Percentiles rank a stretch among this genome's conserved stretches.
phyloP scores from a whole-genome alignment of 35 echinoderm and acorn worm genomes.

The Eucidaris tribuloides region DNA sequence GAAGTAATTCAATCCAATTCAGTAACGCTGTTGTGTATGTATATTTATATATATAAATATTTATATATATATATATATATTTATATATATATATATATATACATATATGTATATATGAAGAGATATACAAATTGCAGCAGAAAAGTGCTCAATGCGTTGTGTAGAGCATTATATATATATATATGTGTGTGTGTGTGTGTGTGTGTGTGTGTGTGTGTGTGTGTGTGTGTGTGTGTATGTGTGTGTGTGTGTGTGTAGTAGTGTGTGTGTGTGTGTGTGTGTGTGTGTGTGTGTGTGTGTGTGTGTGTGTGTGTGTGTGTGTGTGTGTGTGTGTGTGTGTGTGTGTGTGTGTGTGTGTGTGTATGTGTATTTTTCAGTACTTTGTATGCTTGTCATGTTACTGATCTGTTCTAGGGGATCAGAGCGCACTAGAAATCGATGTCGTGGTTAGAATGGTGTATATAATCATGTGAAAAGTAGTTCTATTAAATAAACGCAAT shows the following conservation, averaged over 20 bases:
- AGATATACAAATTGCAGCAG: not conserved
- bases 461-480: too few species aligned
- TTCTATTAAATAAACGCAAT: too few species aligned
- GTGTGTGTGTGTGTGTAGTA: too few species aligned
- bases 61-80: not conserved
- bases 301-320: not conserved
- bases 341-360: not conserved
- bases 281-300: not conserved
- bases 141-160: too few species aligned
- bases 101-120: not conserved
- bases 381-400: too few species aligned
- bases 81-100: not conserved
- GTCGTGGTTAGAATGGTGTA: too few species aligned
- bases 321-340: not conserved
- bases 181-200: not conserved
- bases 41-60: constrained; percentile 1
- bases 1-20: too few species aligned
- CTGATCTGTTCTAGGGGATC: too few species aligned
- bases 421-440: too few species aligned
- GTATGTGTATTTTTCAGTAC: not conserved
- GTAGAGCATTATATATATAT: too few species aligned
- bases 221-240: not conserved
- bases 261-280: not conserved
- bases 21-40: too few species aligned
- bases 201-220: not conserved